Percentiles rank a stretch among this genome's conserved stretches.
Evolutionary conservation across 2,888 invertebrate species (phyloP).

Genomic region (Tetrapedia diversipes): DNA sequence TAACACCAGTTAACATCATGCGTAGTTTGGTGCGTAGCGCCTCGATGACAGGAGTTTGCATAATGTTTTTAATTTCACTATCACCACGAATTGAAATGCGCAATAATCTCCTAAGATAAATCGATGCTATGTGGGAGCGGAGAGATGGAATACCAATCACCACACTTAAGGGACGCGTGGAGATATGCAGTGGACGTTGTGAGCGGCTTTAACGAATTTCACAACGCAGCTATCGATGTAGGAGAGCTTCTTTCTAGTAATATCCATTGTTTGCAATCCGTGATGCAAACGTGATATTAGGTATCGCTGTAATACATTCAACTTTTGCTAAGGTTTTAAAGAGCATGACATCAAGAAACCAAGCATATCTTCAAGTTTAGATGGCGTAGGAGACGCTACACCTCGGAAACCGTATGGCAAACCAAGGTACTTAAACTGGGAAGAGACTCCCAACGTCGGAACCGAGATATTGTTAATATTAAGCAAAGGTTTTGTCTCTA

Average conservation of each 20-base stretch:
- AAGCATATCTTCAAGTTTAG: too few species aligned
- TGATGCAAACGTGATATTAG: background rate
- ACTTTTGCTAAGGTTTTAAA: background rate
- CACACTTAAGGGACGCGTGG: background rate
- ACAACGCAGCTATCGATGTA: background rate
- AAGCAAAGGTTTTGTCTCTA: too few species aligned
- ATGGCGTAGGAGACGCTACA: too few species aligned
- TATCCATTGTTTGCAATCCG: background rate
- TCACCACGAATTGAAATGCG: background rate
- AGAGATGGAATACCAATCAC: conserved; percentile 18
- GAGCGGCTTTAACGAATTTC: background rate
- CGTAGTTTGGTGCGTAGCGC: background rate
- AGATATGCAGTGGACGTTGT: background rate
- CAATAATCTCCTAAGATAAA: background rate
- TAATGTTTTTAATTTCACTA: background rate
- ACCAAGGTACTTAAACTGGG: too few species aligned
- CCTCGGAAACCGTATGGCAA: too few species aligned
- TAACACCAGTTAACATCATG: background rate
- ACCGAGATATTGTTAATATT: too few species aligned
- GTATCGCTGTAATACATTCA: background rate
- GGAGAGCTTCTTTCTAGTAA: background rate
- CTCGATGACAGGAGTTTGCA: background rate
- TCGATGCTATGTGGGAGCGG: background rate
- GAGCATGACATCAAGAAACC: too few species aligned
- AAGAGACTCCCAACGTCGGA: too few species aligned